A percentile compares a stretch with the other conserved stretches of the same genome.
Conservation (phyloP, 1,140 invertebrate species). For the Zaprionus kolodkinae region DNA sequence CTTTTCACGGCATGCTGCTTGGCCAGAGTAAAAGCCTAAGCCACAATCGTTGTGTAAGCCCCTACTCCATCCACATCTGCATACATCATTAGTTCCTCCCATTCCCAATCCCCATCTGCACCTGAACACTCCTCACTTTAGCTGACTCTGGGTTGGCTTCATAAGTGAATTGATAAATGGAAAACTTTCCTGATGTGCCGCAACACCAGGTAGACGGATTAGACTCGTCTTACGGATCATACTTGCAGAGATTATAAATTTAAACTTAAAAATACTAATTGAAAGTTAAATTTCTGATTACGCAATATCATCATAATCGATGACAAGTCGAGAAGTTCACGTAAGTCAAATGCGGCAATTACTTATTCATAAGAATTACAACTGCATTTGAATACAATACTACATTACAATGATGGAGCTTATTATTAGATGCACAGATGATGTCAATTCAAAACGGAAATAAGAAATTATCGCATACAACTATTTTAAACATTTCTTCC, state of each 20-base stretch:
- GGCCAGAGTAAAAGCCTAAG: neutral
- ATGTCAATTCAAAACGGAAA: neutral
- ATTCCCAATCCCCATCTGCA: neutral
- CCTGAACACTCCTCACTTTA: neutral
- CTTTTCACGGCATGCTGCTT: conserved; percentile 44
- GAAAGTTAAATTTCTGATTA: neutral
- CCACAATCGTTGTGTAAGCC: conserved; percentile 1
- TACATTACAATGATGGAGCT: neutral
- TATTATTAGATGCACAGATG: neutral
- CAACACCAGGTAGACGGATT: neutral
- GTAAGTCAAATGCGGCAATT: neutral
- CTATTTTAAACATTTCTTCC: no score
- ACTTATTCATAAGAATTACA: neutral
- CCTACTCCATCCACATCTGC: neutral
- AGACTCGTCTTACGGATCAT: neutral
- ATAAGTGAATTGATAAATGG: neutral
- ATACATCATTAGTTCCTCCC: neutral
- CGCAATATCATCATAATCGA: neutral
- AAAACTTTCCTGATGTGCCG: neutral
- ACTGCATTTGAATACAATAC: conserved; percentile 7
- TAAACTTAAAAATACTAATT: neutral
- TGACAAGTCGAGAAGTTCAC: neutral
- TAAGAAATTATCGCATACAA: no score
- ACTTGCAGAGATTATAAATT: neutral
- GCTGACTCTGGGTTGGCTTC: neutral